These are phyloP conservation scores for Oreonectes daqikongensis DNA, from an alignment of 2,797 vertebrate genomes.

Conservation along the genomic window DNA sequence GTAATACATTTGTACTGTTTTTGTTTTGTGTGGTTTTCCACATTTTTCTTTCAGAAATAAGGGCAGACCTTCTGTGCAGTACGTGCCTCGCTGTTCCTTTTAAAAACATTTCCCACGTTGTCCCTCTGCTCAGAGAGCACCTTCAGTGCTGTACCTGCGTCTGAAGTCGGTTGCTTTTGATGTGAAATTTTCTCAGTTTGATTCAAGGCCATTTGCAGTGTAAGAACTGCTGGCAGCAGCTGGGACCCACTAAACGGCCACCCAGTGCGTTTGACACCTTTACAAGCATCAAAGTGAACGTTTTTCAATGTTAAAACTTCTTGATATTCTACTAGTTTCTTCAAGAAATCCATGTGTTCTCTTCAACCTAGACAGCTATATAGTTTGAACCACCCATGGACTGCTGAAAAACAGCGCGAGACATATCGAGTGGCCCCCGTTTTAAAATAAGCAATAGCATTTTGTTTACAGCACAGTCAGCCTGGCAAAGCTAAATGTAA, in stretches of 20 bases:
- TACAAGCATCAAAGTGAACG: conserved; percentile 24
- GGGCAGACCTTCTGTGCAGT: neutral
- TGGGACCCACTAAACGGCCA: conserved; percentile 45
- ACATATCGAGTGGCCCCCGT: too few species aligned
- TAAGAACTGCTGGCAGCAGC: conserved; percentile 61
- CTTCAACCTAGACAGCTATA: too few species aligned
- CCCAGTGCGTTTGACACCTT: conserved; percentile 29
- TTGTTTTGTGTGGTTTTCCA: neutral
- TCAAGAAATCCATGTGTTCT: neutral
- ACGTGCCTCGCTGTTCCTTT: neutral
- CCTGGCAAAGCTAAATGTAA: too few species aligned
- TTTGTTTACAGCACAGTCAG: too few species aligned
- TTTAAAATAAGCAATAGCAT: too few species aligned
- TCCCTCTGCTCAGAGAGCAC: conserved; percentile 19
- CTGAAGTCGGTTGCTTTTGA: conserved; percentile 50
- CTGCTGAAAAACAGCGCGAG: too few species aligned
- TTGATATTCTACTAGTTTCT: conserved; percentile 16
- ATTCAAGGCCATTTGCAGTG: conserved; percentile 48
- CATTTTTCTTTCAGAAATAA: neutral
- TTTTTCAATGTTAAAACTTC: neutral
- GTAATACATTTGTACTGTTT: neutral
- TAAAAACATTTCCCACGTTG: conserved; percentile 16
- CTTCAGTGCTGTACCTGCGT: conserved; percentile 25
- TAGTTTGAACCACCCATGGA: too few species aligned
- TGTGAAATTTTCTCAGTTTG: conserved; percentile 62